phyloP scores from a whole-genome alignment of 2,888 invertebrate species.

The Magallana nippona region DNA sequence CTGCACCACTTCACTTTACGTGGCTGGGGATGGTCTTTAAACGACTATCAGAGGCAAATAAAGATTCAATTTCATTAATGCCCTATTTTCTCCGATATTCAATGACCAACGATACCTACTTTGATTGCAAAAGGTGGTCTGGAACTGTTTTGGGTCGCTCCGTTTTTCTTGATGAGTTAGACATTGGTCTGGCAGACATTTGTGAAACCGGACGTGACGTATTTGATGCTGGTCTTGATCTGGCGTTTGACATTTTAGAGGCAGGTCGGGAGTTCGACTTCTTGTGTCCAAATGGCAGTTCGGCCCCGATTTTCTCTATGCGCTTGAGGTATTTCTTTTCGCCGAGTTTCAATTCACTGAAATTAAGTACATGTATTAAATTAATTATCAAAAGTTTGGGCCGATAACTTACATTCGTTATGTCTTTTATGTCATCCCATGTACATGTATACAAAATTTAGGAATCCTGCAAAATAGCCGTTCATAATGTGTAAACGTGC shows the following conservation, averaged over 20 bases:
- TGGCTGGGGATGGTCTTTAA: too few relatives aligned
- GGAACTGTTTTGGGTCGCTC: conserved; percentile 20
- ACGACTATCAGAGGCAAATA: too few relatives aligned
- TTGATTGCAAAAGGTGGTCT: background rate
- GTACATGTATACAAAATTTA: too few relatives aligned
- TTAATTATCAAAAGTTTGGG: too few relatives aligned
- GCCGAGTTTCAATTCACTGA: conserved; percentile 47
- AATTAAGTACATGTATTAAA: too few relatives aligned
- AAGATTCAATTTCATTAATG: too few relatives aligned
- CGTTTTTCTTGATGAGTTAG: background rate
- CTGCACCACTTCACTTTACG: too few relatives aligned
- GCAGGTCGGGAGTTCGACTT: conserved; percentile 4
- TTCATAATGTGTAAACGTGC: too few relatives aligned
- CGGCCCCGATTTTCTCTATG: conserved; percentile 43
- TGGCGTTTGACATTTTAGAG: background rate
- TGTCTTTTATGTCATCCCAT: too few relatives aligned
- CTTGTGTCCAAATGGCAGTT: conserved; percentile 20
- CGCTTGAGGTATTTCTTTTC: conserved; percentile 48
- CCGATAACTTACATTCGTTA: too few relatives aligned
- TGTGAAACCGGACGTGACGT: conserved; percentile 1
- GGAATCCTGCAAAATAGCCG: too few relatives aligned
- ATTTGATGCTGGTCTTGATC: conserved; percentile 10
- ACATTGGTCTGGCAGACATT: background rate
- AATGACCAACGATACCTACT: background rate
- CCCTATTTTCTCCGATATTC: too few relatives aligned